These are phyloP conservation scores for Parapristionchus giblindavisi DNA, from an alignment of 2,888 invertebrate species.

Conservation along the genomic window DNA sequence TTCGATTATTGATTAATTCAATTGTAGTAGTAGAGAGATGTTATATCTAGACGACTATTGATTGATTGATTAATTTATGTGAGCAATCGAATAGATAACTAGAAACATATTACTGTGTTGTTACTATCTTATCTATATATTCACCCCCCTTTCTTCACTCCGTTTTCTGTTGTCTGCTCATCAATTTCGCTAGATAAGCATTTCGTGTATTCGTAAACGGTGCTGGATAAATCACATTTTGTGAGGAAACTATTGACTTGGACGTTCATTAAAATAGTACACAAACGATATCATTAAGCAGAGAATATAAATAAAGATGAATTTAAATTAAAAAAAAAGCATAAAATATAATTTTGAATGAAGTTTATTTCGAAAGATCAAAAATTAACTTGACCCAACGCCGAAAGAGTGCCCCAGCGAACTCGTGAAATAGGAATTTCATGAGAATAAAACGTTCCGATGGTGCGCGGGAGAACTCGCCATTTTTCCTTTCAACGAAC, in stretches of 20 bases:
- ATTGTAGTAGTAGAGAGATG: too few species aligned
- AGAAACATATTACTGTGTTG: too few species aligned
- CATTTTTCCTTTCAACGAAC: neutral
- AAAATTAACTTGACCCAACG: neutral
- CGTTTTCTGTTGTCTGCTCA: neutral
- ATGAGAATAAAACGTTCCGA: slow-evolving; percentile 21
- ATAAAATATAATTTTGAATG: neutral
- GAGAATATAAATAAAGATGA: neutral
- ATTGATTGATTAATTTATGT: too few species aligned
- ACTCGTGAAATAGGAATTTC: neutral
- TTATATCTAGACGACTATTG: too few species aligned
- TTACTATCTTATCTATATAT: too few species aligned
- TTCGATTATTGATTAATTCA: too few species aligned
- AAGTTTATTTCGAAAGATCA: neutral
- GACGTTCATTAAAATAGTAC: too few species aligned
- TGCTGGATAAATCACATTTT: slow-evolving; percentile 23
- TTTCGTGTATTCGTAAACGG: slow-evolving; percentile 29
- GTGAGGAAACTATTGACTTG: too few species aligned
- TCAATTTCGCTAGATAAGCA: neutral
- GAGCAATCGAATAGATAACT: too few species aligned
- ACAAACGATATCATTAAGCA: too few species aligned
- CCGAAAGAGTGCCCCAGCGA: neutral
- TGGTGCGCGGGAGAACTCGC: neutral
- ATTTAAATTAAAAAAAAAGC: neutral
- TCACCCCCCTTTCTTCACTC: slow-evolving; percentile 7